phyloP scores from a whole-genome alignment of 2,797 vertebrate genomes.

The Myotis daubentonii region DNA sequence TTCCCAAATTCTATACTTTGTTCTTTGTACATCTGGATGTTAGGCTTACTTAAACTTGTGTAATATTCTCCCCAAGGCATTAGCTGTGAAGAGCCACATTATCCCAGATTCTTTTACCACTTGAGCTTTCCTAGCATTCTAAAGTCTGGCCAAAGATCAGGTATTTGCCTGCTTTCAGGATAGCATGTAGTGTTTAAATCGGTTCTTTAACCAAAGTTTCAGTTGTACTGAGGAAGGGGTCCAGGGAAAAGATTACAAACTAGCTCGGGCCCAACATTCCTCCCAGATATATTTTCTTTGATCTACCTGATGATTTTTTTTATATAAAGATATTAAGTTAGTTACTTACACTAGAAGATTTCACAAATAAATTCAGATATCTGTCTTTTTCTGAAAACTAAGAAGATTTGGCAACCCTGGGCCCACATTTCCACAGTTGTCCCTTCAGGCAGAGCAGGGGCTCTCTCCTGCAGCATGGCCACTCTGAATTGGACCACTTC shows the following conservation, averaged over 20 bases:
- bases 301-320: not conserved
- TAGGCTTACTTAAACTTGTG: conserved; percentile 15
- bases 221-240: not conserved
- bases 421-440: not conserved
- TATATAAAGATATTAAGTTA: not conserved
- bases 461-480: not conserved
- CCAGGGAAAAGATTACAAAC: not conserved
- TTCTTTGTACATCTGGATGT: conserved; percentile 57
- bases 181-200: conserved; percentile 17
- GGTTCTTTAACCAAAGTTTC: conserved; percentile 31
- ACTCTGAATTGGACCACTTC: not conserved
- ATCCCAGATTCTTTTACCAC: conserved; percentile 22
- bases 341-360: conserved; percentile 36
- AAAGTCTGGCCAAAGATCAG: conserved; percentile 36
- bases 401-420: not conserved
- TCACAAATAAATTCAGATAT: conserved; percentile 23
- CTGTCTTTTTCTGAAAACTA: conserved; percentile 51
- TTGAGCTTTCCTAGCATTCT: not conserved
- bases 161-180: conserved; percentile 1
- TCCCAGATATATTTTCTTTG: conserved; percentile 37
- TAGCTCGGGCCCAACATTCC: not conserved
- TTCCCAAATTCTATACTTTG: conserved; percentile 49
- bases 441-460: not conserved
- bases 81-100: conserved; percentile 34
- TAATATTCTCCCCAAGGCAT: conserved; percentile 31